Base-by-base conservation (phyloP, 1,140 invertebrate genomes). In the Nebria ingens region DNA sequence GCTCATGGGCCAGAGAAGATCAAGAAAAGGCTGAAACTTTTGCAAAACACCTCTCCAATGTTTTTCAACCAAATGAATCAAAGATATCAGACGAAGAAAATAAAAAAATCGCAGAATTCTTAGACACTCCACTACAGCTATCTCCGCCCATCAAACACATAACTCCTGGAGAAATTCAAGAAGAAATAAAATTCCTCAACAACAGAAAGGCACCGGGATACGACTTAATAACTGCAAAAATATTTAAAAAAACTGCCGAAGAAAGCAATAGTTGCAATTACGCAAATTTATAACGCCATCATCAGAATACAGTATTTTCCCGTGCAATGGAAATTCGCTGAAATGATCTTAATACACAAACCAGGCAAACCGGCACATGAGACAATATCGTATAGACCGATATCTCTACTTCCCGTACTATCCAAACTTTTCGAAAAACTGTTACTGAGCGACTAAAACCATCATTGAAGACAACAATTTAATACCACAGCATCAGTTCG, bases 341-440 rank as follows among this genome's bases (percentile, higher is more conserved):
- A 65, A 53, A 62, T 70, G 3, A 64, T 67, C n/a, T 62, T 68
- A 57, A 59, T 71, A 20, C 51, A 21, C 2, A 67, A 71, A 59
- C 63, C 62, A 4, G 64, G 59, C 11, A 69, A 70, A 64, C 58
- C 60, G 19, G 23, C 56, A 49, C 49, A 68, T 13, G 29, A 62
- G n/a, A 52, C 56, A 12, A 55, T 54, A 20, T 66, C 63, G 1
- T 67, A 71, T 51, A 61, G 66, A 29, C 64, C 66, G 2, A 71
- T 72, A 1, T 65, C 56, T 20, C 58, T 71, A 1, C 22, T 71
- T 4, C 61, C 65, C 9, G 58, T 63, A 6, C 20, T 66, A 1
- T 64, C 60, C 4, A 69, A 72, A 60, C 2, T 67, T 4, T 63
- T 68, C 51, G 65, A 70, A 53, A 66, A 61, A 52, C 25, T 68